Evolutionary conservation across 2,888 invertebrate species (phyloP).

Genomic region (Gasteruption jaculator): DNA sequence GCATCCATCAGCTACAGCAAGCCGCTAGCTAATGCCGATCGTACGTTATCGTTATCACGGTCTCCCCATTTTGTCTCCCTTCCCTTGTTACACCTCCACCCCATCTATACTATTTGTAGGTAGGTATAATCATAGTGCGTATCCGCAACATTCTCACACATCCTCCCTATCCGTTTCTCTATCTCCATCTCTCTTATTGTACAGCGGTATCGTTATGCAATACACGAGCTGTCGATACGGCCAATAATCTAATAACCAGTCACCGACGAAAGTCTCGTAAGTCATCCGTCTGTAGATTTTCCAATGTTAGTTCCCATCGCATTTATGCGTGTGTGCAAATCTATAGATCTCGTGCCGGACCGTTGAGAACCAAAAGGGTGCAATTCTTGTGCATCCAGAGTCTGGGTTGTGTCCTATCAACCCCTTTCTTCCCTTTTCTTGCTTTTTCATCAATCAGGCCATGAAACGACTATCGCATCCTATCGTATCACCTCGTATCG

Average conservation of each 20-base stretch:
- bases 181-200: not conserved
- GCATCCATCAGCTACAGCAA: conserved; percentile 52
- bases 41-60: conserved; percentile 53
- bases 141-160: conserved; percentile 1
- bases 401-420: too few species aligned
- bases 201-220: conserved; percentile 30
- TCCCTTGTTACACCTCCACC: conserved; percentile 21
- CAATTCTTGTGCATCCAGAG: too few species aligned
- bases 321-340: too few species aligned
- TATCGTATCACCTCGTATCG: too few species aligned
- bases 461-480: too few species aligned
- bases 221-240: conserved; percentile 48
- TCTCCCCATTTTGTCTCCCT: conserved; percentile 47
- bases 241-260: conserved; percentile 52
- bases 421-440: too few species aligned
- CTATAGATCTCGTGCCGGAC: too few species aligned
- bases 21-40: conserved; percentile 52
- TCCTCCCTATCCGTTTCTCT: conserved; percentile 7
- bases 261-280: conserved; percentile 47
- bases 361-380: too few species aligned
- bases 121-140: conserved; percentile 1
- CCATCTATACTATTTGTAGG: conserved; percentile 8
- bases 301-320: conserved; percentile 33
- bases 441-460: too few species aligned
- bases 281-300: conserved; percentile 45